Base-by-base conservation (phyloP, 1,140 invertebrate species). In the Pentalonia nigronervosa region DNA sequence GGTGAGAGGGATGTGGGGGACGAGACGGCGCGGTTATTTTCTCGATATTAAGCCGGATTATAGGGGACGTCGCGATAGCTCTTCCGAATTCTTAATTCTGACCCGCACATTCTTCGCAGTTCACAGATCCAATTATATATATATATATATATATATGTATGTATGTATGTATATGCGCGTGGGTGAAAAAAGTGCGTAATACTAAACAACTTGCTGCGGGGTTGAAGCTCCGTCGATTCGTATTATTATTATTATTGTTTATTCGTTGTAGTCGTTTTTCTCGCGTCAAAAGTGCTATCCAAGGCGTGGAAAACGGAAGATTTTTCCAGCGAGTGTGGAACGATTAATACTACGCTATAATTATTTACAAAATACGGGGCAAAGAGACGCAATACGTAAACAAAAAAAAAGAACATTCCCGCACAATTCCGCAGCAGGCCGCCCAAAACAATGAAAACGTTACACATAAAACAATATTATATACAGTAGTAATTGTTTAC, bases 41-140 rank as follows among this genome's bases (percentile, higher is more conserved):
- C 14, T 47, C 86, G 47, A 48, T n/a, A 48, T 50, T 34, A 50
- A 34, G 30, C 86, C 7, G 47, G 47, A 50, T 88, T 88, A 36
- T 83, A 50, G 47, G 86, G 86, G 86, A 88, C 47, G 86, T 50
- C n/a, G 86, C 47, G 47, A 88, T 88, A 50, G n/a, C 86, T n/a
- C n/a, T 34, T 9, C 30, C 86, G 86, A 88, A 88, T 88, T 88
- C 86, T 88, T 88, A 88, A 88, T 88, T 88, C 36, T n/a, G 86
- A 88, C 86, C 86, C 86, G 86, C 60, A 41, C 86, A 88, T 88
- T 88, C 86, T 50, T 88, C 17, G n/a, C 47, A 17, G 47, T 50
- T 88, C 86, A 30, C 47, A 17, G 20, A 88, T 34, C 86, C 47
- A 50, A 88, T 88, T 50, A 50, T 88, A 87, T 87, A 47, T 30